Base-by-base conservation (phyloP, 2,888 invertebrate genomes). In the Parnassius mnemosyne region DNA sequence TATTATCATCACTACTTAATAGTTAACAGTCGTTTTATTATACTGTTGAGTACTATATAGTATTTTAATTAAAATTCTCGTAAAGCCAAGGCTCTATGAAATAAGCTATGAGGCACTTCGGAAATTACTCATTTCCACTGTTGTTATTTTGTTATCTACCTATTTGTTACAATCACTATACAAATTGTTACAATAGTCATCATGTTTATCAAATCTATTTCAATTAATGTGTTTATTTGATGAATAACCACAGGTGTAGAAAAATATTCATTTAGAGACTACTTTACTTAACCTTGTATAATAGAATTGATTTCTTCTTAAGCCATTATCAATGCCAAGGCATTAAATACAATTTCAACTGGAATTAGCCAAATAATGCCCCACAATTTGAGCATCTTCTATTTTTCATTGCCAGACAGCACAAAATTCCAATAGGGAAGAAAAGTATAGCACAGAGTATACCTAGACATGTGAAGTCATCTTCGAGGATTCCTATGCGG, bases 351-450 rank as follows among this genome's bases (percentile, higher is more conserved):
- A 34, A 57, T 57, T 16, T 25, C n/a, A 10, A 10, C 11, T 53
- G 13, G 16, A 20, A 70, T 85, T 88, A 94, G 65, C 93, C 95
- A 76, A 97, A 97, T 76, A 95, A 93, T 2, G 97, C 96, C 13
- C 96, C 96, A 77, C 98, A 98, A 85, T 97, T 97, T 2, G 95
- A 94, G 84, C 98, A 98, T 70, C 96, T 94, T 73, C 95, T 94
- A 76, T 97, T 96, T 76, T 95, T 95, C 83, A 97, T 92, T 44
- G 96, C 94, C 57, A 98, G 90, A 80, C 98, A 98, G 80, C 97
- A 97, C 10, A 98, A 84, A 66, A 98, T 94, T 44, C 98, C 98
- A 47, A 97, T 58, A 0, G 98, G 98, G 78, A 98, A 98, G 84
- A 96, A 97, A 43, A 96, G 87, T 66, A 97, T 95, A 20, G 97